Base-by-base conservation (phyloP, 23 tunicate genomes). In the Ciona savignyi region DNA sequence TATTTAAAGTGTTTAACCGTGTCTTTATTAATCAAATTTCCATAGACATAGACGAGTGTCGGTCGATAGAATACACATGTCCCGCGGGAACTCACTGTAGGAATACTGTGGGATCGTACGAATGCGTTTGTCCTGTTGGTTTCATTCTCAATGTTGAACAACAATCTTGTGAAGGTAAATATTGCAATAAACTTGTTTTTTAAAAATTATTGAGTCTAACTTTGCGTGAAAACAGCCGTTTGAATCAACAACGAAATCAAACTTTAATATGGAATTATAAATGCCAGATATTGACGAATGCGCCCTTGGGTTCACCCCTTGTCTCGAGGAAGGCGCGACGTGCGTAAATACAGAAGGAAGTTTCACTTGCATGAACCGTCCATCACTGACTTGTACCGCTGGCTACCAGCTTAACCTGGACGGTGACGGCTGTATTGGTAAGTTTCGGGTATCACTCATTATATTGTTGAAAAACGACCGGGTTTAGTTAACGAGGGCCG, bases 31-130 rank as follows among this genome's bases (percentile, higher is more conserved):
- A 64, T 24, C 68, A 20, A 24, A 64, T 25, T 26, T 64, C 29
- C 68, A 64, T 67, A 85, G 99, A 95, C 32, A 95, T 95, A 19
- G 87, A 95, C 85, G 99, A 95, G 74, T 95, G 99, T 33, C 42
- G 83, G 24, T 63, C 77, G 24, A 80, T 88, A 15, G 89, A 84
- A 77, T 95, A 51, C 27, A 65, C 71, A 19, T 91, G 97, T 62
- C 97, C 97, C 19, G 62, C 77, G 3, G 72, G 83, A n/a, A 65
- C 95, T 0, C 60, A 63, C 22, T 95, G 99, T 42, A 32, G 35
- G 32, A 95, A 95, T 78, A 88, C 92, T 0, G 79, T 35, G 9
- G 99, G 99, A 21, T 77, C 87, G 19, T 95, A 84, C 66, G 72
- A 68, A 23, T 95, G 99, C 71, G 62, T 9, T 1, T 95, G 99